Evolutionary conservation across 2,797 vertebrate species (phyloP).

Genomic region (Pogonophryne albipinna): DNA sequence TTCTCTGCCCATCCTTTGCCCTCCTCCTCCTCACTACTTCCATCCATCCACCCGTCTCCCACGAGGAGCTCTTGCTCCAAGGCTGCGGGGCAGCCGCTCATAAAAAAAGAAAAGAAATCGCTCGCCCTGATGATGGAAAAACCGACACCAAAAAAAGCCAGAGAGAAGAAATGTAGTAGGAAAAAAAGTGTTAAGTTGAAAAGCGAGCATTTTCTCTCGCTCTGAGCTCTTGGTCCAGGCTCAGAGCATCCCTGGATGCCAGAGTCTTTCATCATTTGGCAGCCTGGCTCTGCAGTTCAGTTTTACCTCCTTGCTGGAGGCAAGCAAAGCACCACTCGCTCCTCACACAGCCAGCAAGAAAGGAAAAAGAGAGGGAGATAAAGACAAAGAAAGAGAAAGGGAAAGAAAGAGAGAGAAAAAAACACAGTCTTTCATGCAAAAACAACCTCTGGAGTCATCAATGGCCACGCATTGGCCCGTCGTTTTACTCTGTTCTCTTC

Average conservation of each 20-base stretch:
- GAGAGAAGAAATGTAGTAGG: constrained; percentile 69
- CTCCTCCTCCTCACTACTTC: constrained; percentile 72
- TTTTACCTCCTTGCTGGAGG: constrained; percentile 87
- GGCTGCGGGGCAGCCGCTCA: constrained; percentile 68
- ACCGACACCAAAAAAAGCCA: constrained; percentile 65
- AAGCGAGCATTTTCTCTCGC: constrained; percentile 84
- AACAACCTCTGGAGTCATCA: constrained; percentile 85
- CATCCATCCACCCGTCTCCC: constrained; percentile 76
- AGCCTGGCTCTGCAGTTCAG: constrained; percentile 82
- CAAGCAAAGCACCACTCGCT: constrained; percentile 79
- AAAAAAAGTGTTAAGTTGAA: constrained; percentile 83
- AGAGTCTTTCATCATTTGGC: constrained; percentile 88
- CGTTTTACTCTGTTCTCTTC: constrained; percentile 63
- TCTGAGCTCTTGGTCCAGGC: constrained; percentile 85
- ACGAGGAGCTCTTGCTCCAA: constrained; percentile 78
- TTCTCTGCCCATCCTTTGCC: constrained; percentile 64
- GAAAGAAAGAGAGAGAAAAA: constrained; percentile 51
- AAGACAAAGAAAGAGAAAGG: constrained; percentile 61
- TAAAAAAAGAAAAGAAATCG: constrained; percentile 62
- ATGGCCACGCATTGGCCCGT: constrained; percentile 70
- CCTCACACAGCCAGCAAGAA: constrained; percentile 72
- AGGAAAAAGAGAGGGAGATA: constrained; percentile 60
- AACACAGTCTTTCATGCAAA: constrained; percentile 81
- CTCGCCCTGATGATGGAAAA: constrained; percentile 75
- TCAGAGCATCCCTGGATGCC: constrained; percentile 85